Percentiles rank a stretch among this genome's conserved stretches.
phyloP scores from a whole-genome alignment of 2,888 invertebrate species.

The Uropetala carovei region DNA sequence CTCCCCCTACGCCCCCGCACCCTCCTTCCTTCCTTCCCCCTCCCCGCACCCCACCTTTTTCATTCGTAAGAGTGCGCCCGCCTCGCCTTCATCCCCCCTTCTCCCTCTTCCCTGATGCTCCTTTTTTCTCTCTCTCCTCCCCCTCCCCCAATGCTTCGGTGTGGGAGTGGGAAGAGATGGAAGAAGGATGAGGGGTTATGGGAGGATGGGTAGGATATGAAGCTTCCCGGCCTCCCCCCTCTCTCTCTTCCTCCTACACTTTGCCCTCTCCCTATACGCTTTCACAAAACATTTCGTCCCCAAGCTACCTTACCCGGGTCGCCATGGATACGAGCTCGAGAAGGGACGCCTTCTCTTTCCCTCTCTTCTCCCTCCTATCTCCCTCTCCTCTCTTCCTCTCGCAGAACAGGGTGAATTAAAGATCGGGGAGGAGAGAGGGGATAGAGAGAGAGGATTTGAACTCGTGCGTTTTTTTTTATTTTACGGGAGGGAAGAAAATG shows the following conservation, averaged over 20 bases:
- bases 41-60: conserved; percentile 20
- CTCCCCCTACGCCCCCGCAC: background rate
- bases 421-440: conserved; percentile 23
- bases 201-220: background rate
- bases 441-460: background rate
- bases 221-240: background rate
- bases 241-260: background rate
- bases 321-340: conserved; percentile 55
- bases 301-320: conserved; percentile 37
- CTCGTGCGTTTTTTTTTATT: conserved; percentile 15
- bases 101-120: conserved; percentile 44
- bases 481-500: background rate
- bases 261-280: conserved; percentile 19
- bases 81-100: background rate
- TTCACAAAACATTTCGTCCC: conserved; percentile 31
- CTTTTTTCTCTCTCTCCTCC: too few species aligned
- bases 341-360: conserved; percentile 47
- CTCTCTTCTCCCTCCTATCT: background rate
- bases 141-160: background rate
- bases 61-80: conserved; percentile 57
- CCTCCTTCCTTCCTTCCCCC: background rate
- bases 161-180: background rate
- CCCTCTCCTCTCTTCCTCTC: background rate
- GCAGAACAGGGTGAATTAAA: conserved; percentile 16
- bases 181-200: conserved; percentile 10